These are phyloP conservation scores for Arbacia lixula DNA, from an alignment of 53 echinoderm and acorn worm genomes.

Conservation along the genomic window DNA sequence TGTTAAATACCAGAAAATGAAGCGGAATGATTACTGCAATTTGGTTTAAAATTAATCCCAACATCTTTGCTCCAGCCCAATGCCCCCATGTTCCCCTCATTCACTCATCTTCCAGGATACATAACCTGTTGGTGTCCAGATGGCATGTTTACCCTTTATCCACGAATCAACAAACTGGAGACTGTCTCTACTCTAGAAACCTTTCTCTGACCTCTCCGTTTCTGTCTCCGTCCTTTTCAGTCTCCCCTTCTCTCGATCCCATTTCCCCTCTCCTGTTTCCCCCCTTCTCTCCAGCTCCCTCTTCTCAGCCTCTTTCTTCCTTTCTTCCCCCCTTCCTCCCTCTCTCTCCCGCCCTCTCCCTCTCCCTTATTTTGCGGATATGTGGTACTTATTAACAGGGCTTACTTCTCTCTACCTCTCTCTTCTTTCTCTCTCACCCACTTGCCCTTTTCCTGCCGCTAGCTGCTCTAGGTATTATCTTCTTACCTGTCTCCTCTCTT, in stretches of 20 bases:
- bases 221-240: not conserved
- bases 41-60: too few species aligned
- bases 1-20: too few species aligned
- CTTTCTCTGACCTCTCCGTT: slow-evolving; percentile 32
- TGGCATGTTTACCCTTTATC: slow-evolving; percentile 48
- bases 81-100: slow-evolving; percentile 9
- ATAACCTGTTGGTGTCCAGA: slow-evolving; percentile 44
- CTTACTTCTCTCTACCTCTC: too few species aligned
- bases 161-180: slow-evolving; percentile 30
- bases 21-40: too few species aligned
- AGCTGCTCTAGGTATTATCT: too few species aligned
- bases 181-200: slow-evolving; percentile 36
- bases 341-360: not conserved
- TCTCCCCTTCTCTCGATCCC: not conserved
- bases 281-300: not conserved
- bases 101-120: slow-evolving; percentile 35
- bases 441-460: too few species aligned
- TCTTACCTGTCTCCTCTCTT: too few species aligned
- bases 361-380: too few species aligned
- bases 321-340: not conserved
- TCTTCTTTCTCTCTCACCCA: too few species aligned
- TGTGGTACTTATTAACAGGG: too few species aligned
- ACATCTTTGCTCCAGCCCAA: not conserved
- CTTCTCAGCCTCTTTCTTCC: not conserved
- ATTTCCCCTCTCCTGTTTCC: not conserved